A percentile compares a stretch with the other conserved stretches of the same genome.
Conservation (phyloP, 53 echinoderm and acorn worm species). For the Holothuria scabra region DNA sequence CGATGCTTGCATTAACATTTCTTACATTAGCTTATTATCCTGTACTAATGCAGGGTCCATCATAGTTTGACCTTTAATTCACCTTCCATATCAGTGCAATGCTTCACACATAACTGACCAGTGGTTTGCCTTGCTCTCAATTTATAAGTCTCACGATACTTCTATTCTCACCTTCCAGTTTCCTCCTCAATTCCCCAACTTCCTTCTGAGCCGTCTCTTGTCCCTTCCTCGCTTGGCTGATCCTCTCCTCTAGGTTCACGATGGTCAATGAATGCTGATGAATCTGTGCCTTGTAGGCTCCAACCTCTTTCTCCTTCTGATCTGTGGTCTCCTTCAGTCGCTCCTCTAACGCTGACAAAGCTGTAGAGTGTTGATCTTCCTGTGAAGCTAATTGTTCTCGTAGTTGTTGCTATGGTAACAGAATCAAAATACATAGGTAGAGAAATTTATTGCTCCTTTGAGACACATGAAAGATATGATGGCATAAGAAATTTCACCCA, state of each 20-base stretch:
- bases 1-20: no score
- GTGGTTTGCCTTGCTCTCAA: no score
- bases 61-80: no score
- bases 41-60: no score
- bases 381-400: conserved; percentile 63
- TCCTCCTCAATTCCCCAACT: conserved; percentile 67
- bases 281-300: conserved; percentile 76
- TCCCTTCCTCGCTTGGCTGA: conserved; percentile 59
- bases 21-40: no score
- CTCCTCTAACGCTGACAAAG: conserved; percentile 51
- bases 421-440: background rate
- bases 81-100: no score
- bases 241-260: conserved; percentile 71
- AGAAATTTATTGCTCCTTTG: background rate
- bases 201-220: conserved; percentile 63
- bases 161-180: conserved; percentile 62
- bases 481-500: background rate
- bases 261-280: conserved; percentile 86
- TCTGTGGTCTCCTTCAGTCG: conserved; percentile 57
- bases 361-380: conserved; percentile 54
- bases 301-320: conserved; percentile 67
- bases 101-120: no score
- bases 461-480: background rate
- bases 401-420: conserved; percentile 63
- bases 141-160: background rate